Base-by-base conservation (phyloP, 1,140 invertebrate species). In the Lepidotrigona ventralis region DNA sequence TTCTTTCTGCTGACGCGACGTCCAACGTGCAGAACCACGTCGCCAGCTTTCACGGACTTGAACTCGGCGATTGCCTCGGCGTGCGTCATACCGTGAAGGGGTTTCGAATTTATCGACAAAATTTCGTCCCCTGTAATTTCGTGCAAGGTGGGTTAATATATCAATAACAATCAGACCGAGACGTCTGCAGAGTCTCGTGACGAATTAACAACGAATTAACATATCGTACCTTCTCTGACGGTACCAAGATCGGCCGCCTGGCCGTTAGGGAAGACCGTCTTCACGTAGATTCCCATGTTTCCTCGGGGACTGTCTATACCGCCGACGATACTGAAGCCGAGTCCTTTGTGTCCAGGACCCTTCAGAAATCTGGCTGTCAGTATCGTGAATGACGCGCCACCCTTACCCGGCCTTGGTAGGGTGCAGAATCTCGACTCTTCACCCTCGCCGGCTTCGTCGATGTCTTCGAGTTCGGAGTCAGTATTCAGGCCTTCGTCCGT, bases 271-370 rank as follows among this genome's bases (percentile, higher is more conserved):
- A 98, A 98, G 19, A 99, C 96, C 1, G 98, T 98, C 93, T 98
- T 98, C 1, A 99, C 97, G 93, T 97, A 98, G 89, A 98, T 98
- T 23, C 98, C 98, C 96, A 98, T 97, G 88, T 96, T 96, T 6
- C 98, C 98, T 90, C 97, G 97, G 2, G 98, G 97, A 56, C 97
- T 98, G 92, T 98, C 98, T 15, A 95, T 96, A 64, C 98, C 98
- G 51, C 98, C 98, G 39, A 98, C 98, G 89, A 98, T 98, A 92
- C 97, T 98, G 91, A 99, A 98, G 2, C 98, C 98, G 39, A 99
- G 95, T 79, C 97, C 97, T 91, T 98, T 98, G 76, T 97, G 96
- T 8, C 97, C 97, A 17, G 95, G 96, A 29, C 98, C 97, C 93
- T 98, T 98, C 91, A 96, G 96, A 91, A 98, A 98, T 69, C 95